Percentiles rank a stretch among this genome's conserved stretches.
Evolutionary conservation across 2,888 invertebrate species (phyloP).

Genomic region (Hypena proboscidalis): DNA sequence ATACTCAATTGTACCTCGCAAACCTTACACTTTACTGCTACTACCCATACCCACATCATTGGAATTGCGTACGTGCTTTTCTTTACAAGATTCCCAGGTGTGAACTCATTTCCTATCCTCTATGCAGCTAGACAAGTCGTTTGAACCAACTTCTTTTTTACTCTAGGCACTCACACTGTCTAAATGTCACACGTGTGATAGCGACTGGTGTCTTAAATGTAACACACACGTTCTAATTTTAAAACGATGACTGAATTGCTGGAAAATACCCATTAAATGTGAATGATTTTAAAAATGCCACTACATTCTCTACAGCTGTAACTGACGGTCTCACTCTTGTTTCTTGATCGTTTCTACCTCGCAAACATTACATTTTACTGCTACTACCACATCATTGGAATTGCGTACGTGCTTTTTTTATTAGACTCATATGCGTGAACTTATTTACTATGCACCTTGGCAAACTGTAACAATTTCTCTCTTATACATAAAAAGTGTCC

Average conservation of each 20-base stretch:
- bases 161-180: no score
- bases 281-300: no score
- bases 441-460: constrained; percentile 1
- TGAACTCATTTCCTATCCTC: constrained; percentile 15
- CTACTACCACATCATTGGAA: constrained; percentile 33
- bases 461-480: no score
- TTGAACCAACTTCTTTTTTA: no score
- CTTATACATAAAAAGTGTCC: no score
- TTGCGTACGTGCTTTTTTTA: constrained; percentile 36
- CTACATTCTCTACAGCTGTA: no score
- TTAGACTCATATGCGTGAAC: constrained; percentile 26
- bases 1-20: constrained; percentile 2
- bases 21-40: constrained; percentile 28
- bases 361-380: constrained; percentile 25
- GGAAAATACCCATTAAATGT: no score
- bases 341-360: constrained; percentile 4
- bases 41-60: constrained; percentile 27
- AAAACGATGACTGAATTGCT: no score
- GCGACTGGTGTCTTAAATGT: no score
- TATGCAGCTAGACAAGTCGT: neutral
- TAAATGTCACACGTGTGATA: no score
- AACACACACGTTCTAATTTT: no score
- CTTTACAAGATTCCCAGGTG: constrained; percentile 30
- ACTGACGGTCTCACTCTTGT: no score
- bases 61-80: constrained; percentile 37